A percentile compares a stretch with the other conserved stretches of the same genome.
Evolutionary conservation across 2,797 vertebrate species (phyloP).

Genomic region (Columba guinea): DNA sequence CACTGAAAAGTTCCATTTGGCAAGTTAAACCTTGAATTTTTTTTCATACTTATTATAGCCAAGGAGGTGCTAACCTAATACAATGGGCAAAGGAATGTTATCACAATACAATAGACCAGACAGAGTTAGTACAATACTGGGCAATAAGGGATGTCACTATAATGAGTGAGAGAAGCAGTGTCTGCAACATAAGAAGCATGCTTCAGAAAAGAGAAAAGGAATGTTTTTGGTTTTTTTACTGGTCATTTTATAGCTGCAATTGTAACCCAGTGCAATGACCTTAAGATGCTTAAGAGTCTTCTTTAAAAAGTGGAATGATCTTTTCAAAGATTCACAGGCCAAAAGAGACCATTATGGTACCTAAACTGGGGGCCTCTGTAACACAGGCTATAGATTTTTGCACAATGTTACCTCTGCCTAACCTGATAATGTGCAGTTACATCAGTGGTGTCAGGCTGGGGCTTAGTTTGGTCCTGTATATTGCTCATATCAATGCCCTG

Average conservation of each 20-base stretch:
- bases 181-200: slow-evolving; percentile 51
- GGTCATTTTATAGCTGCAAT: slow-evolving; percentile 40
- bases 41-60: slow-evolving; percentile 70
- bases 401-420: not conserved
- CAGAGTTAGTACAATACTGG: slow-evolving; percentile 62
- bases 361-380: not conserved
- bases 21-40: slow-evolving; percentile 67
- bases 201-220: slow-evolving; percentile 48
- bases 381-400: not conserved
- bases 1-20: slow-evolving; percentile 71
- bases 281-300: not conserved
- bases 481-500: not conserved
- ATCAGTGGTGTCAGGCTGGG: not conserved
- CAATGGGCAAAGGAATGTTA: slow-evolving; percentile 65
- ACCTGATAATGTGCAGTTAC: not conserved
- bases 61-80: slow-evolving; percentile 73
- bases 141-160: slow-evolving; percentile 53
- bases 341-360: not conserved
- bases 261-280: slow-evolving; percentile 23
- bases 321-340: slow-evolving; percentile 38
- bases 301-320: slow-evolving; percentile 6
- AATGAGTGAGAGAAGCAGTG: slow-evolving; percentile 53
- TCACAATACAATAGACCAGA: slow-evolving; percentile 63
- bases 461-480: not conserved
- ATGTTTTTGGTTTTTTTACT: slow-evolving; percentile 48